These are phyloP conservation scores for Siniperca knerii DNA, from an alignment of 2,113 vertebrate species.

Conservation along the genomic window DNA sequence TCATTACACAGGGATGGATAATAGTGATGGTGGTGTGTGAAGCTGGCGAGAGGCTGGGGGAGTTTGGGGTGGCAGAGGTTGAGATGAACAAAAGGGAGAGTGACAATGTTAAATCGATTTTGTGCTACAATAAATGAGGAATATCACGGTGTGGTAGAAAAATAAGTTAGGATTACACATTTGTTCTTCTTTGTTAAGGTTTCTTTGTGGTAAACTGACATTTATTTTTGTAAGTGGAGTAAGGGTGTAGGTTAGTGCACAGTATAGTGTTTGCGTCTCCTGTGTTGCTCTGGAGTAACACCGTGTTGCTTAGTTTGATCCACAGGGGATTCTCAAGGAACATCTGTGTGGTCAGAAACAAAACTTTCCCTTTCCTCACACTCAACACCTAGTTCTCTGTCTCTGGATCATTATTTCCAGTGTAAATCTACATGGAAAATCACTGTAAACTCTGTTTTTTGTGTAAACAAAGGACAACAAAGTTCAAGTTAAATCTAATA, in stretches of 20 bases:
- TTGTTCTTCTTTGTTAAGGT: constrained; percentile 31
- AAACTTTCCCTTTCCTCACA: constrained; percentile 38
- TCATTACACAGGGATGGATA: constrained; percentile 74
- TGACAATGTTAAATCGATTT: constrained; percentile 39
- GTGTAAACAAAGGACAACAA: not conserved
- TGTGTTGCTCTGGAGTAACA: constrained; percentile 55
- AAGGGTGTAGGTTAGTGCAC: constrained; percentile 30
- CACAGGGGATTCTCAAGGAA: constrained; percentile 71
- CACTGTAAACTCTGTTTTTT: not conserved
- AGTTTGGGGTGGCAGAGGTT: constrained; percentile 21
- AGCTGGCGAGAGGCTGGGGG: constrained; percentile 21
- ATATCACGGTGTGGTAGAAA: constrained; percentile 25
- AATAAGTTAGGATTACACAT: not conserved
- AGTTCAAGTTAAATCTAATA: not conserved
- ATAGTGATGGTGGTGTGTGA: constrained; percentile 51
- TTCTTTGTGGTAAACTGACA: constrained; percentile 27
- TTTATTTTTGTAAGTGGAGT: constrained; percentile 36
- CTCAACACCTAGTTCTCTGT: constrained; percentile 21
- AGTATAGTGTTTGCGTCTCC: constrained; percentile 45
- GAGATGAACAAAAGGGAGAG: constrained; percentile 61
- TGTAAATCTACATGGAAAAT: not conserved
- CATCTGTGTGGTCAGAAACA: constrained; percentile 68
- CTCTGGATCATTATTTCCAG: constrained; percentile 17
- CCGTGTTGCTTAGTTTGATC: constrained; percentile 74
- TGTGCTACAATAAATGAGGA: constrained; percentile 17